Percentiles rank a stretch among this genome's conserved stretches.
phyloP scores from a whole-genome alignment of 2,888 invertebrate genomes.

The Chrysopilus asiliformis region DNA sequence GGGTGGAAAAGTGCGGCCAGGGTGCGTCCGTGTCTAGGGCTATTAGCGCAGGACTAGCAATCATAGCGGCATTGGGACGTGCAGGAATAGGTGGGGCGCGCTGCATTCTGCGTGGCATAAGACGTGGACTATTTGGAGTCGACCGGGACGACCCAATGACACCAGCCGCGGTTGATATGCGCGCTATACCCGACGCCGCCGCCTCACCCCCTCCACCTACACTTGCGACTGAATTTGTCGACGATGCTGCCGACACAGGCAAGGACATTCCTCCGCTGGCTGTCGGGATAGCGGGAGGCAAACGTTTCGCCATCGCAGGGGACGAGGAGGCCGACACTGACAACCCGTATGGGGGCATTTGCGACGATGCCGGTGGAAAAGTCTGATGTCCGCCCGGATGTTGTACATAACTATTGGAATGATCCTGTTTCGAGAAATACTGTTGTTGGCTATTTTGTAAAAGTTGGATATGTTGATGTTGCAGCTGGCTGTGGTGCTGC shows the following conservation, averaged over 20 bases:
- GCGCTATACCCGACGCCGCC: background rate
- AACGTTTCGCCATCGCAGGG: constrained; percentile 28
- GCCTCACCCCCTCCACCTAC: background rate
- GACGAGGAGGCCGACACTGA: constrained; percentile 22
- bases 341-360: constrained; percentile 18
- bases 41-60: constrained; percentile 24
- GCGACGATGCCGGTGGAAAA: constrained; percentile 29
- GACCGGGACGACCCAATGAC: constrained; percentile 36
- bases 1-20: constrained; percentile 31
- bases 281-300: too few species aligned
- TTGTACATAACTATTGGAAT: constrained; percentile 4
- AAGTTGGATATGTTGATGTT: constrained; percentile 4
- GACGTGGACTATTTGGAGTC: constrained; percentile 59
- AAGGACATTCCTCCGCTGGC: too few species aligned
- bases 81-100: constrained; percentile 31
- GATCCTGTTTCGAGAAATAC: constrained; percentile 19
- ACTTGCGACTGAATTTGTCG: constrained; percentile 10
- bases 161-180: background rate
- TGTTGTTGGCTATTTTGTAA: constrained; percentile 17
- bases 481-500: constrained; percentile 9
- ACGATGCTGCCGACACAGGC: too few species aligned
- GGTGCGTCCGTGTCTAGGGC: constrained; percentile 31
- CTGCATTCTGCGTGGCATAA: constrained; percentile 47
- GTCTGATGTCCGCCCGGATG: constrained; percentile 20
- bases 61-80: constrained; percentile 22